phyloP scores from a whole-genome alignment of 2,113 vertebrate genomes.

The Seriola aureovittata region DNA sequence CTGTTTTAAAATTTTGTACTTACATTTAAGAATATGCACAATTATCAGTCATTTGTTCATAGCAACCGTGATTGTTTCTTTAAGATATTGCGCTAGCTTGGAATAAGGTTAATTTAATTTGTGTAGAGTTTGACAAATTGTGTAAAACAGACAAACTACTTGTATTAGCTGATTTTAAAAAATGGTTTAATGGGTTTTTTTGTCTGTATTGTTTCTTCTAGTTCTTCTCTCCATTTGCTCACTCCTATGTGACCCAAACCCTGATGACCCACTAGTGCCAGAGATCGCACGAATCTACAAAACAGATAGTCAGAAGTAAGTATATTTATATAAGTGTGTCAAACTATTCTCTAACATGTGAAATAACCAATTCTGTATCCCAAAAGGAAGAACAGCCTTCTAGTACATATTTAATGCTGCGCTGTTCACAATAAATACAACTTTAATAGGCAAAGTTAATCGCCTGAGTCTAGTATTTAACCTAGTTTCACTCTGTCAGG shows the following conservation, averaged over 20 bases:
- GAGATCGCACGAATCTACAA: constrained; percentile 89
- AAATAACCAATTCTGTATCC: background rate
- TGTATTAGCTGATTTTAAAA: background rate
- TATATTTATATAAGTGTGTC: background rate
- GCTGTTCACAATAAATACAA: background rate
- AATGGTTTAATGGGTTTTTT: too few species aligned
- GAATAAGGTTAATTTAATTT: too few species aligned
- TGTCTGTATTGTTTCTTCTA: constrained; percentile 32
- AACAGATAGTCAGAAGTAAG: constrained; percentile 85
- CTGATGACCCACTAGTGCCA: constrained; percentile 87
- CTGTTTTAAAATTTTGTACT: background rate
- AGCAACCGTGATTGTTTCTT: too few species aligned
- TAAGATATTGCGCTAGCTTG: too few species aligned
- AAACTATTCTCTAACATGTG: background rate
- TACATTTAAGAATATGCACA: background rate
- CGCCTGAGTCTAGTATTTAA: constrained; percentile 47
- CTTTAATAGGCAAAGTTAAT: background rate
- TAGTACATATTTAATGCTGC: background rate
- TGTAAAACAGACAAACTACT: background rate
- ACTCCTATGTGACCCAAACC: constrained; percentile 88
- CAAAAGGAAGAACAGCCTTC: background rate
- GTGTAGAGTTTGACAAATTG: too few species aligned
- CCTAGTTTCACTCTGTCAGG: constrained; percentile 85
- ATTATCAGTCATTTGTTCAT: background rate
- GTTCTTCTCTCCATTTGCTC: constrained; percentile 89